Conservation (phyloP, 1,140 invertebrate genomes). For the Spodoptera frugiperda region DNA sequence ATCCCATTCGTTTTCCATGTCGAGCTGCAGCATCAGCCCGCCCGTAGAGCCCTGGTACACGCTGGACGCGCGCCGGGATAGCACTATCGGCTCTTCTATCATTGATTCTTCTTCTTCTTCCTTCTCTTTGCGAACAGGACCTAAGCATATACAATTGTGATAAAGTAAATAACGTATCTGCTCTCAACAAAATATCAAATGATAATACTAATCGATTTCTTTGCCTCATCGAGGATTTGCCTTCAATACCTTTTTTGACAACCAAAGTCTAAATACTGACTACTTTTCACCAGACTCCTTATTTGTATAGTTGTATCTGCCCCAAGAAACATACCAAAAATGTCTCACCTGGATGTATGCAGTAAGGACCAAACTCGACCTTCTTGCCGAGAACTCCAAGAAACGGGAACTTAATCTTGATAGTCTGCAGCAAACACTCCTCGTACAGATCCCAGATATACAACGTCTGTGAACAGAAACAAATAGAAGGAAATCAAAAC, state of each 20-base stretch:
- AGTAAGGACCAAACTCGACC: slow-evolving; percentile 84
- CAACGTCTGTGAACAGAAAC: slow-evolving; percentile 69
- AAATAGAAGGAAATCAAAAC: background rate
- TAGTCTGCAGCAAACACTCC: slow-evolving; percentile 83
- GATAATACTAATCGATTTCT: too few relatives aligned
- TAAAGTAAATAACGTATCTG: too few relatives aligned
- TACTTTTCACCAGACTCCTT: too few relatives aligned
- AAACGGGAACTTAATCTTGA: slow-evolving; percentile 85
- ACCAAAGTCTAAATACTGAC: too few relatives aligned
- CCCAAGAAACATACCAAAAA: too few relatives aligned
- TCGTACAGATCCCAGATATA: slow-evolving; percentile 87
- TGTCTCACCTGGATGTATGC: slow-evolving; percentile 83
- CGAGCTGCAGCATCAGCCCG: slow-evolving; percentile 60
- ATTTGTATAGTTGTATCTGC: too few relatives aligned
- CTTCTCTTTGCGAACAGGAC: slow-evolving; percentile 57
- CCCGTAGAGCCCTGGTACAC: slow-evolving; percentile 66
- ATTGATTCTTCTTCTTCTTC: slow-evolving; percentile 39
- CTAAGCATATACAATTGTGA: slow-evolving; percentile 42
- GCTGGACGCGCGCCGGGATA: slow-evolving; percentile 63
- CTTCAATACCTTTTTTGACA: too few relatives aligned
- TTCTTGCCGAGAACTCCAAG: slow-evolving; percentile 83
- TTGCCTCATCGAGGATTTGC: too few relatives aligned
- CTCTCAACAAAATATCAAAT: too few relatives aligned
- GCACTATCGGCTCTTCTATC: slow-evolving; percentile 16
- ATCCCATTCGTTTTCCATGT: slow-evolving; percentile 46